phyloP scores from a whole-genome alignment of 2,888 invertebrate species.

The Gibbula magus region DNA sequence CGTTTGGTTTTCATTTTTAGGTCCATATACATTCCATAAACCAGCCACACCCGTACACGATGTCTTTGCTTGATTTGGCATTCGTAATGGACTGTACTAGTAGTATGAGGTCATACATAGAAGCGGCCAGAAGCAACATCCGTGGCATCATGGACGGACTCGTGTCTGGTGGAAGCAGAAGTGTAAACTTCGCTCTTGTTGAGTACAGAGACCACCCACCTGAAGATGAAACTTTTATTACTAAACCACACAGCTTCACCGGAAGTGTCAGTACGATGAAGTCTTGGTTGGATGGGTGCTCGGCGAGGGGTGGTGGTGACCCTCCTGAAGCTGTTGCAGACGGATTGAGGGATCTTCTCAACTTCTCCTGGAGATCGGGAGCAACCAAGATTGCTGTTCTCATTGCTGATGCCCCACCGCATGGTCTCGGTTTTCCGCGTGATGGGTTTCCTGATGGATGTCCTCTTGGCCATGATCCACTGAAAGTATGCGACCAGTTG shows the following conservation, averaged over 20 bases:
- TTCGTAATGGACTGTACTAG: neutral
- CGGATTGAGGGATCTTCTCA: conserved; percentile 64
- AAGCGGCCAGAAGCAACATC: conserved; percentile 64
- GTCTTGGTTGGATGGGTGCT: conserved; percentile 58
- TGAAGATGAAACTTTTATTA: conserved; percentile 64
- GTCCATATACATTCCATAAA: neutral
- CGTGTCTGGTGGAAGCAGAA: conserved; percentile 61
- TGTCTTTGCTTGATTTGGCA: neutral
- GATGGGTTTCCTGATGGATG: conserved; percentile 68
- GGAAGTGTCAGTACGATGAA: conserved; percentile 63
- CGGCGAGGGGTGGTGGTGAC: conserved; percentile 68
- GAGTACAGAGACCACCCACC: conserved; percentile 72
- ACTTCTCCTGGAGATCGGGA: conserved; percentile 65
- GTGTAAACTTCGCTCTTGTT: conserved; percentile 66
- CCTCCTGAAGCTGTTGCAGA: conserved; percentile 70
- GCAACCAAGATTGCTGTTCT: conserved; percentile 70
- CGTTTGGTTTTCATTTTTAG: no score
- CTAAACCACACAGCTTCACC: conserved; percentile 66
- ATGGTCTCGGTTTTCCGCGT: conserved; percentile 54
- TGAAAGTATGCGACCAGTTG: conserved; percentile 55
- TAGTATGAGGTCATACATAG: conserved; percentile 70
- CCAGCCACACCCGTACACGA: neutral
- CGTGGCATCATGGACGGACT: conserved; percentile 66
- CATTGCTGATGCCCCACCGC: conserved; percentile 70
- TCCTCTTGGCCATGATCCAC: conserved; percentile 67